Evolutionary conservation across 2,888 invertebrate genomes (phyloP).

Genomic region (Sepiola atlantica): DNA sequence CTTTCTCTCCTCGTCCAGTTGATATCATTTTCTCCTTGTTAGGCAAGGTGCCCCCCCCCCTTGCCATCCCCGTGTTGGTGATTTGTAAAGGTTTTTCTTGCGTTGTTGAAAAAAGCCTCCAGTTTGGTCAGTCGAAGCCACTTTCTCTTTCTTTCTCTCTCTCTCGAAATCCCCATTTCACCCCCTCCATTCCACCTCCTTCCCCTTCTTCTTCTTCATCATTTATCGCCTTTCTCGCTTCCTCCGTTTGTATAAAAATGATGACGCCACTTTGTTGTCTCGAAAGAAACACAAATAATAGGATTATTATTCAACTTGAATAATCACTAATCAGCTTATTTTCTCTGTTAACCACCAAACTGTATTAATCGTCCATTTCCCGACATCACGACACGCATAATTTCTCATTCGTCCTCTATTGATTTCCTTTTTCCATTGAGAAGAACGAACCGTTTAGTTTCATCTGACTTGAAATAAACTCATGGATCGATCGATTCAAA

Average conservation of each 20-base stretch:
- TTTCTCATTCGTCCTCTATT: background rate
- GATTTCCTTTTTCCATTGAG: background rate
- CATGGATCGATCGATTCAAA: background rate
- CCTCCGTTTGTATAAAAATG: background rate
- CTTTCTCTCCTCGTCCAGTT: background rate
- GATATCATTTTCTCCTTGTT: background rate
- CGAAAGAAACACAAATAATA: background rate
- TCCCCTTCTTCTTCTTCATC: background rate
- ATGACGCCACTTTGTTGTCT: background rate
- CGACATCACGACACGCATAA: background rate
- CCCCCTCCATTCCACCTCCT: background rate
- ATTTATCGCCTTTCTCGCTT: background rate
- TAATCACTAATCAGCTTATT: constrained; percentile 18
- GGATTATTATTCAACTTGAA: background rate
- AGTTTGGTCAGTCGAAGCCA: background rate
- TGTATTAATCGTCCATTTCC: background rate
- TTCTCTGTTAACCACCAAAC: background rate
- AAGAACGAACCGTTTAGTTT: background rate
- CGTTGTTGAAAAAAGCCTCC: background rate
- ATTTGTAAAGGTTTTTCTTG: background rate
- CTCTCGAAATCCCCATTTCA: background rate
- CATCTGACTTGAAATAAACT: background rate
- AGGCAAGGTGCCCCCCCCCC: background rate
- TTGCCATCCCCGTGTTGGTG: background rate
- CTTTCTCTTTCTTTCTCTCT: background rate